Conservation (phyloP, 2,797 vertebrate genomes). For the Megaceryle alcyon region DNA sequence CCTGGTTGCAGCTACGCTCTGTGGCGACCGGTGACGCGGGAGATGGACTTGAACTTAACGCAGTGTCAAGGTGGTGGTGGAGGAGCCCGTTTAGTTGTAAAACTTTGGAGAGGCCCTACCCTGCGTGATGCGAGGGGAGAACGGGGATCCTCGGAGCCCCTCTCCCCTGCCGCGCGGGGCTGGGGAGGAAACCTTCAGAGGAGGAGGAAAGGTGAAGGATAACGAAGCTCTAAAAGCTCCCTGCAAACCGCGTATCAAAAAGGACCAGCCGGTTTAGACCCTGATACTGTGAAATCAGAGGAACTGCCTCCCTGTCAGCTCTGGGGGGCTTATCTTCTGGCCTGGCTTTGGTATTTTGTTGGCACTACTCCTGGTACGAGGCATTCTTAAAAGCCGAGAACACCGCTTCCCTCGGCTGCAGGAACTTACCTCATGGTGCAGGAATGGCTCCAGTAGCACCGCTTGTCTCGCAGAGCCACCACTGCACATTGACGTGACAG, state of each 20-base stretch:
- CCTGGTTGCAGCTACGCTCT: neutral
- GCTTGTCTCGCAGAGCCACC: neutral
- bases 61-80: neutral
- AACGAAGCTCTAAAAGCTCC: neutral
- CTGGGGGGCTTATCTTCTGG: neutral
- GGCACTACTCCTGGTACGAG: neutral
- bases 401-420: neutral
- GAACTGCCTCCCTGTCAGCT: neutral
- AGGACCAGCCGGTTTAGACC: neutral
- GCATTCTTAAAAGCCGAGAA: neutral
- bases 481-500: rapidly evolving
- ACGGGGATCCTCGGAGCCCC: neutral
- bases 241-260: neutral
- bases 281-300: neutral
- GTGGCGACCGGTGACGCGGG: neutral
- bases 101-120: neutral
- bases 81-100: neutral
- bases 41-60: neutral
- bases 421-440: neutral
- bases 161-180: neutral
- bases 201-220: neutral
- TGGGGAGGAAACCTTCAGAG: neutral
- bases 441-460: neutral
- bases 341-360: neutral
- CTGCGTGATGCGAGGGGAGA: rapidly evolving